phyloP scores from a whole-genome alignment of 1,140 invertebrate species.

The Drosophila rufa region DNA sequence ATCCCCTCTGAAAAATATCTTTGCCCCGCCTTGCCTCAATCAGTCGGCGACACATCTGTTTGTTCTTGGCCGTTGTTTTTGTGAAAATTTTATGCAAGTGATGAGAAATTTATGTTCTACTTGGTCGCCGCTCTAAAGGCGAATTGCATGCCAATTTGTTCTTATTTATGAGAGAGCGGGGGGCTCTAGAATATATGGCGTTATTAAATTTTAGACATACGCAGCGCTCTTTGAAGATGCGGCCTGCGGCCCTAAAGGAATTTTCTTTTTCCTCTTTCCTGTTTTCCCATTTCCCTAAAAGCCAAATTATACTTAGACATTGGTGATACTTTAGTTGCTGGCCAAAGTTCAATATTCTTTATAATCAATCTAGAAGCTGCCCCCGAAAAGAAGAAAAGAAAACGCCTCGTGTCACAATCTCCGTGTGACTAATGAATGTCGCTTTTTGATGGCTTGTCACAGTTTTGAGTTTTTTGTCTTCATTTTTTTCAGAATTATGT shows the following conservation, averaged over 20 bases:
- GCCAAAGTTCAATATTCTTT: slow-evolving; percentile 63
- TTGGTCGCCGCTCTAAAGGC: slow-evolving; percentile 57
- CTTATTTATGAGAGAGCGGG: slow-evolving; percentile 64
- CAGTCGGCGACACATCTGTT: slow-evolving; percentile 73
- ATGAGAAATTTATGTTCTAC: slow-evolving; percentile 79
- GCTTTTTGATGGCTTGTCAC: slow-evolving; percentile 67
- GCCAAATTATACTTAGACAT: slow-evolving; percentile 3
- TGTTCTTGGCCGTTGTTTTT: slow-evolving; percentile 66
- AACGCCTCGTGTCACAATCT: slow-evolving; percentile 41
- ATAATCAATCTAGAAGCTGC: slow-evolving; percentile 56
- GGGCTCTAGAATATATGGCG: slow-evolving; percentile 33
- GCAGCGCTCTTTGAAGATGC: slow-evolving; percentile 36
- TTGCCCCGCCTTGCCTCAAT: slow-evolving; percentile 1
- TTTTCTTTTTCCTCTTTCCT: neutral
- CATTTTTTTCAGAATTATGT: slow-evolving; percentile 7
- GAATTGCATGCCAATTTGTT: slow-evolving; percentile 79
- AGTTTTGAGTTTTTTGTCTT: slow-evolving; percentile 18
- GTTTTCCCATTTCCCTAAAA: neutral
- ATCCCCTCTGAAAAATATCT: neutral
- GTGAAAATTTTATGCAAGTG: slow-evolving; percentile 78
- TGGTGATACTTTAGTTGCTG: slow-evolving; percentile 3
- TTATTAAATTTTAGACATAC: slow-evolving; percentile 64
- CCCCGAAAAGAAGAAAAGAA: slow-evolving; percentile 6
- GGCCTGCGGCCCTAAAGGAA: slow-evolving; percentile 1
- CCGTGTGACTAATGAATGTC: slow-evolving; percentile 72